A percentile compares a stretch with the other conserved stretches of the same genome.
phyloP scores from a whole-genome alignment of 2,797 vertebrate species.

The Myioborus melanocephalus region DNA sequence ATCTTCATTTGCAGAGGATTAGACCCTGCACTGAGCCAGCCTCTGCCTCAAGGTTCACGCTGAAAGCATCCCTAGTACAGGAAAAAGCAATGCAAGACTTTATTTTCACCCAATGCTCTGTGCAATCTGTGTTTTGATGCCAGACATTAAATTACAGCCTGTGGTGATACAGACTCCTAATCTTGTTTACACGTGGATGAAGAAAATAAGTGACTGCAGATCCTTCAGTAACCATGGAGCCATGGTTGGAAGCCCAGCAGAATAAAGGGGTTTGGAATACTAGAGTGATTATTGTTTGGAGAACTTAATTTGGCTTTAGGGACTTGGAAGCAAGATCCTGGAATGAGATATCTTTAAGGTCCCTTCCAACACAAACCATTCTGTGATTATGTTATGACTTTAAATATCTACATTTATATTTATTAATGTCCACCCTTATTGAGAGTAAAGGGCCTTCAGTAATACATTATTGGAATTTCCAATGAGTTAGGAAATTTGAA shows the following conservation, averaged over 20 bases:
- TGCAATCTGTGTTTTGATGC: not conserved
- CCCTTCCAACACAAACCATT: not conserved
- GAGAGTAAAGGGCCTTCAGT: not conserved
- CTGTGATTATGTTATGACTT: not conserved
- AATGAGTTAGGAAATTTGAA: not conserved
- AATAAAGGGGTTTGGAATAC: not conserved
- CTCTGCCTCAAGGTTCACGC: slow-evolving; percentile 41
- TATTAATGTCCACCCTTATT: not conserved
- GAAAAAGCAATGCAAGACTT: not conserved
- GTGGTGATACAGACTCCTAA: not conserved
- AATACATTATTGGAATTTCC: not conserved
- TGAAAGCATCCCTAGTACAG: not conserved
- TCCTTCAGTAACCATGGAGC: not conserved
- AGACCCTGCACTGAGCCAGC: slow-evolving; percentile 56
- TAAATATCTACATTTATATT: not conserved
- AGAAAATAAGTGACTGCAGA: not conserved
- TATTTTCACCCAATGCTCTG: not conserved
- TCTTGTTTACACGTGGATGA: not conserved
- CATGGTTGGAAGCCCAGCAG: not conserved
- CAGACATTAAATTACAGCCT: not conserved
- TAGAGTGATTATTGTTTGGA: not conserved
- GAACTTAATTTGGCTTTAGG: not conserved
- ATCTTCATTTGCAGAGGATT: slow-evolving; percentile 47
- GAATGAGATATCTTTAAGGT: not conserved
- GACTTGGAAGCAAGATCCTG: not conserved